Evolutionary conservation across 1,140 invertebrate genomes (phyloP).

Genomic region (Drosophila pseudoobscura): DNA sequence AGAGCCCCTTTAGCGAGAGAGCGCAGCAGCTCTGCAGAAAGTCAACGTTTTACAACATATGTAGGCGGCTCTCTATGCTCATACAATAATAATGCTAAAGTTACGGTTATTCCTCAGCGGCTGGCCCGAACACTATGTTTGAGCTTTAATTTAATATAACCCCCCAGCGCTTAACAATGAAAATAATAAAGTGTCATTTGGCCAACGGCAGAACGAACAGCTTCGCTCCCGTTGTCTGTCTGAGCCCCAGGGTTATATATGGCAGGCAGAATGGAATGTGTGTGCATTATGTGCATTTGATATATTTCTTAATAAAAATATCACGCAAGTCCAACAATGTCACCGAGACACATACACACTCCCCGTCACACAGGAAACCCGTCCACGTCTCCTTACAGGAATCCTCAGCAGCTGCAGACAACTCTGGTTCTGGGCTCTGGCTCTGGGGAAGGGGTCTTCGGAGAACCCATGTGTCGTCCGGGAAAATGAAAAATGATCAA

Average conservation of each 20-base stretch:
- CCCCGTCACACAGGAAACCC: neutral
- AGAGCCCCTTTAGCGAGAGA: too few species aligned
- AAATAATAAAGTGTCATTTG: slow-evolving; percentile 62
- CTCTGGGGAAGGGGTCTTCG: neutral
- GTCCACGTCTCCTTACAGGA: slow-evolving; percentile 12
- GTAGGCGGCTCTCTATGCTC: too few species aligned
- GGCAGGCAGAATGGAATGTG: slow-evolving; percentile 28
- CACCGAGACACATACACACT: slow-evolving; percentile 18
- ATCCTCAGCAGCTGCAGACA: slow-evolving; percentile 28
- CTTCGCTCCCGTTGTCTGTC: slow-evolving; percentile 26
- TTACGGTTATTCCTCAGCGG: too few species aligned
- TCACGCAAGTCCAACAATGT: slow-evolving; percentile 64
- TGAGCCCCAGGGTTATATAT: slow-evolving; percentile 34
- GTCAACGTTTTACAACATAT: too few species aligned
- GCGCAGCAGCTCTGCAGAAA: too few species aligned
- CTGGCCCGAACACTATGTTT: too few species aligned
- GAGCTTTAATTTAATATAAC: slow-evolving; percentile 48
- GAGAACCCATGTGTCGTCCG: slow-evolving; percentile 66
- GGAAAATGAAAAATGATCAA: slow-evolving; percentile 79
- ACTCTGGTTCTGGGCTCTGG: neutral
- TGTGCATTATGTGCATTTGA: slow-evolving; percentile 69
- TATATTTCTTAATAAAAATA: slow-evolving; percentile 80
- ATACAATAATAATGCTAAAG: too few species aligned
- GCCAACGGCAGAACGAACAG: slow-evolving; percentile 6
- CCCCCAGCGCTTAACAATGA: slow-evolving; percentile 39